A percentile compares a stretch with the other conserved stretches of the same genome.
phyloP scores from a whole-genome alignment of 1,140 invertebrate species.

The Protaetia brevitarsis region DNA sequence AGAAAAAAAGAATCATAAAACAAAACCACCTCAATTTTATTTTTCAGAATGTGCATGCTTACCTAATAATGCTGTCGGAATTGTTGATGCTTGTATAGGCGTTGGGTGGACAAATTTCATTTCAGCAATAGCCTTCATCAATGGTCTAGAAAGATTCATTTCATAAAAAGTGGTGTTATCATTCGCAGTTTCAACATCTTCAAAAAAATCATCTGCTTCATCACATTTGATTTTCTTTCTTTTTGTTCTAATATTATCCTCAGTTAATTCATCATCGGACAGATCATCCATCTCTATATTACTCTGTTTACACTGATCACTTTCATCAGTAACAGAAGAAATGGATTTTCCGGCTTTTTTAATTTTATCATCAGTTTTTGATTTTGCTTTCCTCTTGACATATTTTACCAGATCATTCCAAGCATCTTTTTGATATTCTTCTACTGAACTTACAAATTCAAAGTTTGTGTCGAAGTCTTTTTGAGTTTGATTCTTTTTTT shows the following conservation, averaged over 20 bases:
- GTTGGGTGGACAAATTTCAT: constrained; percentile 92
- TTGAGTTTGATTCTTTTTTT: constrained; percentile 67
- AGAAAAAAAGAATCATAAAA: too few species aligned
- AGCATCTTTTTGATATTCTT: constrained; percentile 77
- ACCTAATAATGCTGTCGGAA: constrained; percentile 86
- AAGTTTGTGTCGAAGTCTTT: constrained; percentile 73
- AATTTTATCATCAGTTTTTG: constrained; percentile 84
- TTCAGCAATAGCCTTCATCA: constrained; percentile 82
- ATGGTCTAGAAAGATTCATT: constrained; percentile 88
- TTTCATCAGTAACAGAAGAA: background rate
- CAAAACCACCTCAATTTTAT: background rate
- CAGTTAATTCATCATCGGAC: constrained; percentile 70
- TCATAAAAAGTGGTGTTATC: constrained; percentile 79
- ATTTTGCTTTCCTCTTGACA: constrained; percentile 74
- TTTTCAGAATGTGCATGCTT: constrained; percentile 28
- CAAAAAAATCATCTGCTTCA: constrained; percentile 64
- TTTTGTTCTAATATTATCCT: constrained; percentile 61
- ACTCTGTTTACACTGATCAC: constrained; percentile 32
- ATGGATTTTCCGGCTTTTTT: constrained; percentile 58
- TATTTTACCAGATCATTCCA: constrained; percentile 84
- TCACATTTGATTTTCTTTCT: constrained; percentile 53
- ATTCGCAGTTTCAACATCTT: constrained; percentile 70
- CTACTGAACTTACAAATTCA: constrained; percentile 66
- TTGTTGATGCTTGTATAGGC: constrained; percentile 92
- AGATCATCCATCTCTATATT: constrained; percentile 51